Conservation (phyloP, 2,797 vertebrate genomes). For the Tamandua tetradactyla region DNA sequence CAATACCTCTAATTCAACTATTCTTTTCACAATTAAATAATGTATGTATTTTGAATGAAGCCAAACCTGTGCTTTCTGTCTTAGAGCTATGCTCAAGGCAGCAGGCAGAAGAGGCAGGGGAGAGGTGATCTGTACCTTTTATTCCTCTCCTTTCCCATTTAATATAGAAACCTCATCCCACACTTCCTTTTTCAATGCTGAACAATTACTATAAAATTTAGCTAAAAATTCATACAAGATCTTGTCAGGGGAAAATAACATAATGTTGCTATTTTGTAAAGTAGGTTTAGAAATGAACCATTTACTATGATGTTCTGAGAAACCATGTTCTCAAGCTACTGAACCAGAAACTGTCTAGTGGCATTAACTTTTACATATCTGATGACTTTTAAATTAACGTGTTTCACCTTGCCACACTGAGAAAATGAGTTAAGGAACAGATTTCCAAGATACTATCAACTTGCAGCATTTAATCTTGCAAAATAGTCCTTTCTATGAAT, state of each 20-base stretch:
- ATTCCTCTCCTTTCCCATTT: not conserved
- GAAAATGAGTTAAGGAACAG: not conserved
- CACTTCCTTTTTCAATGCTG: not conserved
- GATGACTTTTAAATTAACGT: not conserved
- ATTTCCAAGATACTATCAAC: not conserved
- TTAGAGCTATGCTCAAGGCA: not conserved
- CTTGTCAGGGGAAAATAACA: slow-evolving; percentile 43
- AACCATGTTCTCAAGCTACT: not conserved
- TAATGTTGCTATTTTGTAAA: not conserved
- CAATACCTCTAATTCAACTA: not conserved
- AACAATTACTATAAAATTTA: slow-evolving; percentile 40
- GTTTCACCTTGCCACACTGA: not conserved
- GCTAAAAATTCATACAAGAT: not conserved
- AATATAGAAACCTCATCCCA: not conserved
- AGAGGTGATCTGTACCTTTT: not conserved
- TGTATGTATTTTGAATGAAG: not conserved
- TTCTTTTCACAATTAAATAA: not conserved
- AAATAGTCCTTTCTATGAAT: slow-evolving; percentile 1
- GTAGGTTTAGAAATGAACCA: slow-evolving; percentile 31
- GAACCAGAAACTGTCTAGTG: not conserved
- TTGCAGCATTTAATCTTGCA: not conserved
- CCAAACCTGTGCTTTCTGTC: not conserved
- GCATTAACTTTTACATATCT: not conserved
- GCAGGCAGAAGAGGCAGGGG: not conserved
- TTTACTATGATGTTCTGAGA: not conserved